Evolutionary conservation across 2,888 invertebrate species (phyloP), one percentile per base, ranked within the genome.

Genomic region (Ecdyonurus torrentis): DNA sequence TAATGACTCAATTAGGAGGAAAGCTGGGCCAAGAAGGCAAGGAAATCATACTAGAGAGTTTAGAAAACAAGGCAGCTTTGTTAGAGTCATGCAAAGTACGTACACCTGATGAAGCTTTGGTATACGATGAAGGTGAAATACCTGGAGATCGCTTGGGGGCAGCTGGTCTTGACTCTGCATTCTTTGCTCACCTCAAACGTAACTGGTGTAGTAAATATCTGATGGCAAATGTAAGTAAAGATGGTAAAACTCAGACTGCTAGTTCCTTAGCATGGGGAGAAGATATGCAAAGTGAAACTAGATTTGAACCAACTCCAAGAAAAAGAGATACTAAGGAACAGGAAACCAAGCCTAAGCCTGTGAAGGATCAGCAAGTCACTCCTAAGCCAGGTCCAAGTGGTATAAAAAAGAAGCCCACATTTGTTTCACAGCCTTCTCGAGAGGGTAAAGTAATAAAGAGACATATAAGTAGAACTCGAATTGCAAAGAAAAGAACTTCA

Each of bases 81-180:
- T 7, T 18, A 7, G 55, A 55, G 55, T 5, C 55, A 10, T 55
- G 55, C 22, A 20, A n/a, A 22, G 55, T 55, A 5, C 55, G 76
- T 62, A 70, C 71, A 1, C 72, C 77, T 0, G 73, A 77, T 1
- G 77, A 79, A 64, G 79, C 81, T 1, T 24, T 69, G 0, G 69
- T 70, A 5, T 70, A 74, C 55, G 85, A 86, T 68, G 73, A 68
- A 2, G 86, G 86, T 0, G 70, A 74, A 3, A 75, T 87, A 37
- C 89, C 89, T 0, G 91, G 91, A 0, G 88, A 91, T 75, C 76
- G 77, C 2, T 74, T 78, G 63, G 88, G 87, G 1, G 87, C 88
- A 0, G 87, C 81, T 18, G 89, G 90, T 0, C 74, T 87, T 0
- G 86, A 89, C 71, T 85, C 87, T 0, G 77, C 81, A 0, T 75